Base-by-base conservation (phyloP, 2,113 vertebrate species). In the Phylloscopus whistleri region DNA sequence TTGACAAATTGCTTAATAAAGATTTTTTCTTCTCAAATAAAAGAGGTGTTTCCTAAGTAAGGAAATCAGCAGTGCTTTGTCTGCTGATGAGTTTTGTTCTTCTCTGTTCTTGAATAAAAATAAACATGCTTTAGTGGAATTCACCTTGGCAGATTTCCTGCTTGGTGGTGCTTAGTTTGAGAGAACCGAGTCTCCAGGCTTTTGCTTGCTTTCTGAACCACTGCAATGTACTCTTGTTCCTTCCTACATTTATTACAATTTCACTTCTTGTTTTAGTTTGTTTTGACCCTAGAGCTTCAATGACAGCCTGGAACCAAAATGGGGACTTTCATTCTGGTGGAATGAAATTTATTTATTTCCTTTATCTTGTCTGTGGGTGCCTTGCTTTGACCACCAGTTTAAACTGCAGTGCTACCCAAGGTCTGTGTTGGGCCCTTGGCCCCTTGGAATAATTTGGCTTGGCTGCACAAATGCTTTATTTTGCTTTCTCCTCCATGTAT, bases 401-500 rank as follows among this genome's bases (percentile, higher is more conserved):
- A 9, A 73, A 58, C 0, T 39, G 21, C 16, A 33, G 39, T 9
- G 43, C 53, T 60, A 0, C 20, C 17, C 28, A 28, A 55, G 60
- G 11, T 81, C 51, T 78, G 44, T 4, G 2, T n/a, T 43, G 35
- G 48, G 30, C 41, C 44, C 26, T 77, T 0, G 0, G 51, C 43
- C 43, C 31, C n/a, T 69, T 46, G 51, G n/a, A 23, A 28, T 19
- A 10, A 24, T 28, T 44, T 80, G 39, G 4, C 68, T 64, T 84
- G 26, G 60, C 16, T 48, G 31, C 70, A 67, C 63, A 58, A 21
- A 91, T 55, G 41, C 75, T 28, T 69, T 85, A 35, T 79, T 94
- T 63, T 56, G 9, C 31, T 73, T 95, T 96, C 39, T 94, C 11
- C 46, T 86, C 90, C 5, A 0, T 96, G 3, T 94, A 3, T 94